These are phyloP conservation scores for Struthio camelus DNA, from an alignment of 2,113 vertebrate genomes.

Conservation along the genomic window DNA sequence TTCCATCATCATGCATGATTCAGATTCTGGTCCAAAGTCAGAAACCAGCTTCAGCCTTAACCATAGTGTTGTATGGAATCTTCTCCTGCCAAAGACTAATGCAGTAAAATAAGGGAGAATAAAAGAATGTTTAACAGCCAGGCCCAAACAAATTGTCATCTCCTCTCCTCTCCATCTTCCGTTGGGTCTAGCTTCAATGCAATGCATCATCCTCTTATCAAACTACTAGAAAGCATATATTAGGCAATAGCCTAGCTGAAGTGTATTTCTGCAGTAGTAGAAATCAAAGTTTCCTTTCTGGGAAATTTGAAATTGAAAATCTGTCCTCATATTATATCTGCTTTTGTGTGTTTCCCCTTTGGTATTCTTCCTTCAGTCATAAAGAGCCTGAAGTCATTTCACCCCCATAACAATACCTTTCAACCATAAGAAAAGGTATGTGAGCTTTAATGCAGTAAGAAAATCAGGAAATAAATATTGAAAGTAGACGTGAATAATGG, in stretches of 20 bases:
- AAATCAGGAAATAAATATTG: neutral
- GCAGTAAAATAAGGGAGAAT: neutral
- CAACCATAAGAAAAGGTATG: neutral
- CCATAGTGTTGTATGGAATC: neutral
- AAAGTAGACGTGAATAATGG: neutral
- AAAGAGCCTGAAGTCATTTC: neutral
- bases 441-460: neutral
- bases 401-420: neutral
- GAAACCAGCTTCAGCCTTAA: neutral
- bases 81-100: neutral
- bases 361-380: too few species aligned
- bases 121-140: neutral
- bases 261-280: neutral
- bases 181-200: neutral
- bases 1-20: neutral
- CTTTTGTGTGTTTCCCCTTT: too few species aligned
- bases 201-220: neutral
- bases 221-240: neutral
- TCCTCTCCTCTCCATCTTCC: too few species aligned
- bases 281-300: neutral
- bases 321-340: neutral
- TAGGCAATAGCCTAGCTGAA: neutral
- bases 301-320: neutral
- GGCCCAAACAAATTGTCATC: neutral
- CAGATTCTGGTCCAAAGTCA: neutral